A percentile compares a stretch with the other conserved stretches of the same genome.
phyloP scores from a whole-genome alignment of 2,113 vertebrate genomes.

The Amphiprion ocellaris region DNA sequence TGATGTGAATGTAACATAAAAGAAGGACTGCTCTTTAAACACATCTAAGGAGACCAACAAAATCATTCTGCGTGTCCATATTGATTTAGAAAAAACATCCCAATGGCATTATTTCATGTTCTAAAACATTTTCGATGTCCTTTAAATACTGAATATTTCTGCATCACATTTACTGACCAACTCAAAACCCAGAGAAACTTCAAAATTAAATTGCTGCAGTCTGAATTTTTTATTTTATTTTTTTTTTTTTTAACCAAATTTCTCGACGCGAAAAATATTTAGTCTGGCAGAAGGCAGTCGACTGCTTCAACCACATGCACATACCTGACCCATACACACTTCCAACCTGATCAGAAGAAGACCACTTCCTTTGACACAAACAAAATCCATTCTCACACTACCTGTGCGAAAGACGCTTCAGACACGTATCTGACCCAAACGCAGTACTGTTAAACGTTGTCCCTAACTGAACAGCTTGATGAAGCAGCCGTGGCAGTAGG shows the following conservation, averaged over 20 bases:
- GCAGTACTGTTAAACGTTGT: background rate
- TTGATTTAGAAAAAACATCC: background rate
- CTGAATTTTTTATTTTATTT: background rate
- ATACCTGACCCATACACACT: slow-evolving; percentile 25
- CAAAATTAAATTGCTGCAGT: slow-evolving; percentile 1
- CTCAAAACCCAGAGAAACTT: background rate
- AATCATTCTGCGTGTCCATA: slow-evolving; percentile 12
- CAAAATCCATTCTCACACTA: slow-evolving; percentile 20
- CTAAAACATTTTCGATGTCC: slow-evolving; percentile 4
- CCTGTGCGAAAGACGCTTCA: slow-evolving; percentile 29
- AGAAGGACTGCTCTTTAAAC: slow-evolving; percentile 9
- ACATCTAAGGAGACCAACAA: slow-evolving; percentile 1
- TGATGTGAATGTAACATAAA: slow-evolving; percentile 23
- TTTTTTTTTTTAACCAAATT: background rate
- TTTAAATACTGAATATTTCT: slow-evolving; percentile 25
- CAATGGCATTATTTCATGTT: background rate
- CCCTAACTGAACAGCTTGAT: slow-evolving; percentile 98
- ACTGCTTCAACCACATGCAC: slow-evolving; percentile 52
- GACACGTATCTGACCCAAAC: slow-evolving; percentile 32
- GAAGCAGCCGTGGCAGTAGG: slow-evolving; percentile 99
- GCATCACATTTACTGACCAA: background rate
- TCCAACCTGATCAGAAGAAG: slow-evolving; percentile 33
- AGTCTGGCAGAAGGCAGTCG: slow-evolving; percentile 15
- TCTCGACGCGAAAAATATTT: slow-evolving; percentile 25
- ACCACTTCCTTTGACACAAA: slow-evolving; percentile 40